Base-by-base conservation (phyloP, 2,797 vertebrate species). In the Halcyon smyrnensis region DNA sequence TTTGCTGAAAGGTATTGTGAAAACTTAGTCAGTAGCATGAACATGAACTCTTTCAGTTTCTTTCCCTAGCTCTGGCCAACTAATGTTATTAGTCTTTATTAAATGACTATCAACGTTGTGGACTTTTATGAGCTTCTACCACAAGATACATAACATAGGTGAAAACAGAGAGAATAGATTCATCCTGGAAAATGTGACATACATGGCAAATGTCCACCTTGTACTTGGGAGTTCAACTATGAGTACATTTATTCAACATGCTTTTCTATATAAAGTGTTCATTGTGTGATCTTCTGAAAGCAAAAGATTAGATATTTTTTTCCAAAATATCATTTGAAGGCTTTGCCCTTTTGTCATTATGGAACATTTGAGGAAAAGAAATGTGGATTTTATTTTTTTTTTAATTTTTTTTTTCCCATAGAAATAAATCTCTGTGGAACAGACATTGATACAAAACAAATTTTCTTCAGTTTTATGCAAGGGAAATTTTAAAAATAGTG, bases 51-150 rank as follows among this genome's bases (percentile, higher is more conserved):
- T 24, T 86, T 85, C 62, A 43, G 16, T 78, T 79, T 57, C 50
- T 94, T 84, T 87, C 32, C 23, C 27, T 32, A 65, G 37, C 67
- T 60, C 89, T 91, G 65, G 39, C 45, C 75, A 94, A 19, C 54
- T 80, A 56, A 71, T 64, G 30, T 79, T 80, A 77, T 20, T 91
- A 45, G 43, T 65, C 59, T 93, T 79, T 75, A 82, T 77, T 89
- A 76, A 67, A 9, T 81, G 59, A 85, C 56, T 73, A 48, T 71
- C 28, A 78, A 43, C 59, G 21, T 24, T 76, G 36, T 60, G 84
- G 54, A 94, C 82, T 91, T 93, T 68, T 78, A 85, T 63, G 39
- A 85, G 59, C 60, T 90, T 86, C 51, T 76, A 48, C 65, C 39
- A 41, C 46, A 80, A 93, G 75, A 88, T 89, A 36, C 60, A 53